These are phyloP conservation scores for Hyles vespertilio DNA, from an alignment of 1,140 invertebrate genomes.

Conservation along the genomic window DNA sequence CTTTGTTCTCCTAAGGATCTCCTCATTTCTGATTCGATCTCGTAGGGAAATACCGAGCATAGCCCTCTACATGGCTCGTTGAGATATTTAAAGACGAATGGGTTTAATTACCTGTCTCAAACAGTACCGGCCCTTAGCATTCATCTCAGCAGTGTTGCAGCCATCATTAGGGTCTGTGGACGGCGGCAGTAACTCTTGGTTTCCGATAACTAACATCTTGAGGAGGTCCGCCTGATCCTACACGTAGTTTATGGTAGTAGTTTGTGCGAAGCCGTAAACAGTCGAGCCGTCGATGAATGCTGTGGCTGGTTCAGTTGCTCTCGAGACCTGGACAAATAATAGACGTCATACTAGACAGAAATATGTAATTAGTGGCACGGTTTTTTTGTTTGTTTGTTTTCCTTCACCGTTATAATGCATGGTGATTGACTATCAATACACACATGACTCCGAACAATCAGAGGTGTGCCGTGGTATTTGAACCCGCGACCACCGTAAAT, in stretches of 20 bases:
- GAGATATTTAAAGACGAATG: background rate
- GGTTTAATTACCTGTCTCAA: conserved; percentile 77
- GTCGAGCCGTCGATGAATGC: conserved; percentile 94
- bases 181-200: conserved; percentile 81
- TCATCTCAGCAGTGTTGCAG: conserved; percentile 83
- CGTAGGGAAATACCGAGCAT: too few species aligned
- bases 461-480: too few species aligned
- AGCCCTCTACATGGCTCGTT: too few species aligned
- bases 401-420: too few species aligned
- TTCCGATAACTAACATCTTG: conserved; percentile 77
- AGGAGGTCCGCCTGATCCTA: conserved; percentile 78
- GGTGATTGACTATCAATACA: too few species aligned
- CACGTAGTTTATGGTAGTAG: conserved; percentile 76
- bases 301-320: conserved; percentile 95
- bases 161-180: conserved; percentile 84
- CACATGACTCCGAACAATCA: too few species aligned
- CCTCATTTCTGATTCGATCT: too few species aligned
- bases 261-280: conserved; percentile 84
- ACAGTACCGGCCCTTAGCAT: conserved; percentile 83
- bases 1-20: too few species aligned
- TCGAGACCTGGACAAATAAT: conserved; percentile 75
- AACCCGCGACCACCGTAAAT: too few species aligned
- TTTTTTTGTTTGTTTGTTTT: background rate
- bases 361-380: background rate
- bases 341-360: background rate